Evolutionary conservation across 2,113 vertebrate genomes (phyloP), one percentile per base, ranked within the genome.

Genomic region (Paedocypris sp.): DNA sequence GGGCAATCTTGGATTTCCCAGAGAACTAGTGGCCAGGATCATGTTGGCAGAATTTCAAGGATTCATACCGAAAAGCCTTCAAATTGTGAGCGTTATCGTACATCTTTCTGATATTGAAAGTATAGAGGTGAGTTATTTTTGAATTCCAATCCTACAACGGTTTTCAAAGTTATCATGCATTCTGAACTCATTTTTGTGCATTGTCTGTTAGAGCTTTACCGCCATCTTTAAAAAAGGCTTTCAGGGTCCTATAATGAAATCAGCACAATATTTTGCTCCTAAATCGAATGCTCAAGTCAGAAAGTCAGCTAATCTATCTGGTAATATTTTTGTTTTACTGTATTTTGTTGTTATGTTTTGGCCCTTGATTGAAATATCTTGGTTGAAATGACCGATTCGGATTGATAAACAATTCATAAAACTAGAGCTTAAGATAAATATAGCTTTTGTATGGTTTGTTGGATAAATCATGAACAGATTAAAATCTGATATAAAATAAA

Each of bases 1-100:
- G 0, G 92, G 91, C 18, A 86, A 86, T 62, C 81, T 94, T 74
- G 3, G 64, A 15, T 97, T 89, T 77, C 92, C 93, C 42, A 87
- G 70, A 71, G 0, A 2, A 0, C 0, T 83, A 61, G 88, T 94
- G 60, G 85, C 85, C 45, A 70, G 68, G 16, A 59, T 87, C 31
- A 86, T 94, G 67, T 73, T 88, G 68, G 70, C 78, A 6, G 75
- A 81, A 58, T 78, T 88, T 23, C 73, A 81, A 15, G 38, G 46
- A 9, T 91, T 79, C 1, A 6, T 12, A 0, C 18, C 4, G 6
- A 79, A 29, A 52, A 45, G 53, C 45, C 83, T 97, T 32, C 69
- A 66, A 39, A 80, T 86, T 45, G 88, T 94, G 67, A 61, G 65
- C 16, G 73, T 95, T 61, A 11, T 91, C 18, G 68, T 97, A 56